Evolutionary conservation across 2,888 invertebrate species (phyloP).

Genomic region (Coelinius sp.): DNA sequence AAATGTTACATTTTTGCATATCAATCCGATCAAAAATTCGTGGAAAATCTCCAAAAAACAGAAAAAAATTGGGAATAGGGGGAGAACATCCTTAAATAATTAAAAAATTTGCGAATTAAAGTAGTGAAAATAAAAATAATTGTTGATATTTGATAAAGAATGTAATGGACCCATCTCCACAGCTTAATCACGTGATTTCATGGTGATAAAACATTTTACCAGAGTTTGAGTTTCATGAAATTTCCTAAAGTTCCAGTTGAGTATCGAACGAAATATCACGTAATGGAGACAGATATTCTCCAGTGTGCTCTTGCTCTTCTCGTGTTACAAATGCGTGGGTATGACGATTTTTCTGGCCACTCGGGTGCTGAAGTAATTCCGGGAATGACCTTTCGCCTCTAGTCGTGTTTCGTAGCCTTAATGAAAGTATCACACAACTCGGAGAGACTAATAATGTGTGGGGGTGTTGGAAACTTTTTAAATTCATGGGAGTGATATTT

Average conservation of each 20-base stretch:
- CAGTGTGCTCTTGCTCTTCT: conserved; percentile 1
- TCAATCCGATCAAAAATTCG: no score
- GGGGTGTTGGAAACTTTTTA: background rate
- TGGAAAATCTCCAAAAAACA: no score
- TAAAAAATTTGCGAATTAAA: no score
- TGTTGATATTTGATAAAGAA: background rate
- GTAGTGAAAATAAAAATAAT: background rate
- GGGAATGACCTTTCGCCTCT: conserved; percentile 19
- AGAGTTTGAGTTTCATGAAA: background rate
- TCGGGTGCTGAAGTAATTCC: background rate
- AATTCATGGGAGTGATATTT: background rate
- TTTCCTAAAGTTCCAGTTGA: background rate
- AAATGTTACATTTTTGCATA: no score
- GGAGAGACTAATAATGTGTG: background rate
- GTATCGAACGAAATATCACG: background rate
- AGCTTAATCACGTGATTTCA: background rate
- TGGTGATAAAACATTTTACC: background rate
- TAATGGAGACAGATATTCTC: background rate
- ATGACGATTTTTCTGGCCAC: conserved; percentile 1
- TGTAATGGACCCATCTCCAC: background rate
- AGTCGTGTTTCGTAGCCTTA: background rate
- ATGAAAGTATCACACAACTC: conserved; percentile 19
- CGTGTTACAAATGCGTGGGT: conserved; percentile 3
- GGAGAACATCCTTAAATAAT: no score
- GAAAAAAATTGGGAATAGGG: no score